These are phyloP conservation scores for Zaprionus gabonicus DNA, from an alignment of 1,140 invertebrate species.

Conservation along the genomic window DNA sequence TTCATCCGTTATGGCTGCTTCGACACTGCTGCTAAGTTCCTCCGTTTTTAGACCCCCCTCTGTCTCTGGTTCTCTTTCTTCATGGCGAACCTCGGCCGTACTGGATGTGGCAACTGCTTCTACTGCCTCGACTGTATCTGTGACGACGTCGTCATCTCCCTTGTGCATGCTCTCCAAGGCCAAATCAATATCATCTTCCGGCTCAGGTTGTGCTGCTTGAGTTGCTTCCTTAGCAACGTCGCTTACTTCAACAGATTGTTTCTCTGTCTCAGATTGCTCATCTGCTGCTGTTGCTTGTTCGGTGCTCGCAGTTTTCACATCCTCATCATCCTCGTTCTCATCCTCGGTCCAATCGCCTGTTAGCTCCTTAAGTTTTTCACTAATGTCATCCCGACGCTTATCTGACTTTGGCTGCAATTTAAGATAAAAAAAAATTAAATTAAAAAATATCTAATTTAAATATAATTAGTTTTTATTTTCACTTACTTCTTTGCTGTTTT, in stretches of 20 bases:
- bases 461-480: not conserved
- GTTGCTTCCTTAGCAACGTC: slow-evolving; percentile 26
- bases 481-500: slow-evolving; percentile 72
- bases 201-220: slow-evolving; percentile 23
- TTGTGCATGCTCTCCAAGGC: slow-evolving; percentile 72
- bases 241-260: slow-evolving; percentile 25
- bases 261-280: slow-evolving; percentile 29
- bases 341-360: slow-evolving; percentile 83
- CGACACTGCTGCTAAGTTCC: not conserved
- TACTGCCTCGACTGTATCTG: slow-evolving; percentile 12
- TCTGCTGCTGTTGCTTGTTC: slow-evolving; percentile 20
- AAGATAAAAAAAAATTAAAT: not conserved
- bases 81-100: slow-evolving; percentile 19
- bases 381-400: slow-evolving; percentile 74
- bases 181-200: slow-evolving; percentile 76
- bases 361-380: slow-evolving; percentile 79
- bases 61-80: not conserved
- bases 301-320: slow-evolving; percentile 48
- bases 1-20: slow-evolving; percentile 17
- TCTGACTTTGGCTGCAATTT: slow-evolving; percentile 59
- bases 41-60: slow-evolving; percentile 13
- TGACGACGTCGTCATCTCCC: slow-evolving; percentile 36
- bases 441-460: not conserved
- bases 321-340: slow-evolving; percentile 75
- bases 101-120: slow-evolving; percentile 29